Conservation (phyloP, 2,797 vertebrate genomes). For the Cuculus canorus region DNA sequence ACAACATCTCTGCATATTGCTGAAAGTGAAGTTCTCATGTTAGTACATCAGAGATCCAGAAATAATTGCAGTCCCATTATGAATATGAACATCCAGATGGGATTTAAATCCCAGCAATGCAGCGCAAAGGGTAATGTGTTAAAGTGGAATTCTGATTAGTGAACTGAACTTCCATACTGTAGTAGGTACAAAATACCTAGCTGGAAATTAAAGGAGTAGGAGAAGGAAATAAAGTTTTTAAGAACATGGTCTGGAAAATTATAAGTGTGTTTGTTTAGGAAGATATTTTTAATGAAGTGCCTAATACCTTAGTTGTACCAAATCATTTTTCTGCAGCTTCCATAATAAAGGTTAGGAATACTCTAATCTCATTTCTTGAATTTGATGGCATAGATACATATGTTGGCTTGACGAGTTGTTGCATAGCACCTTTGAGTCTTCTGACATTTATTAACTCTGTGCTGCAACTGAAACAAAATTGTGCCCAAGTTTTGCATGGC, state of each 20-base stretch:
- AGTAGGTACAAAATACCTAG: not conserved
- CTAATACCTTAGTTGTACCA: not conserved
- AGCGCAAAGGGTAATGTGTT: not conserved
- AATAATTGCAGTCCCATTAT: slow-evolving; percentile 47
- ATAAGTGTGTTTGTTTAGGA: not conserved
- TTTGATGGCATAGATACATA: not conserved
- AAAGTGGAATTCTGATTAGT: slow-evolving; percentile 23
- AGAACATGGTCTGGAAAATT: not conserved
- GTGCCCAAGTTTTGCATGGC: not conserved
- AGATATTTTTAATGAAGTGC: not conserved
- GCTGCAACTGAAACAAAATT: not conserved
- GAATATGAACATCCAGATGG: slow-evolving; percentile 55
- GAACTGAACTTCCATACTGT: not conserved
- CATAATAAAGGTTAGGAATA: not conserved
- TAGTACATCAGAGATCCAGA: slow-evolving; percentile 22
- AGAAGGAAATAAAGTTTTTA: not conserved
- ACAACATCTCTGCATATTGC: not conserved
- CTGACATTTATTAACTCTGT: not conserved
- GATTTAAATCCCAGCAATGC: not conserved
- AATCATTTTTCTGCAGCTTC: not conserved
- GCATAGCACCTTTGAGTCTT: not conserved
- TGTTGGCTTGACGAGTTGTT: not conserved
- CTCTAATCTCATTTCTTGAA: not conserved
- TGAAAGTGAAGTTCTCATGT: not conserved
- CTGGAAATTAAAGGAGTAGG: not conserved